Base-by-base conservation (phyloP, 1,140 invertebrate species). In the Temnothorax curvispinosus region DNA sequence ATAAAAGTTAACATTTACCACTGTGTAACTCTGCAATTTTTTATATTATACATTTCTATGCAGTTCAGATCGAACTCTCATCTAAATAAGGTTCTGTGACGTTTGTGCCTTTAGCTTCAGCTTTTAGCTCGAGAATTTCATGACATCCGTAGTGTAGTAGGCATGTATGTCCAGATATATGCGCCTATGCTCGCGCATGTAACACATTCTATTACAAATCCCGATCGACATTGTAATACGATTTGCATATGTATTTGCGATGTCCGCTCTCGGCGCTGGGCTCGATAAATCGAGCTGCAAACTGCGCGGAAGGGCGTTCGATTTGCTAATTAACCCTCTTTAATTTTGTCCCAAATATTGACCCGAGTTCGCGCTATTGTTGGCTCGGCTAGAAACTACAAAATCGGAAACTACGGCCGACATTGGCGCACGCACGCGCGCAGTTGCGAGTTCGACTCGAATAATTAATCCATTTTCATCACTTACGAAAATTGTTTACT, bases 321-420 rank as follows among this genome's bases (percentile, higher is more conserved):
- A 80, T 76, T 88, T 77, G 89, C 82, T 91, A 91, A 90, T 91
- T 91, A 91, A 90, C 77, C 89, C 90, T 90, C 90, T 91, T 91
- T 77, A 90, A 90, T 90, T 90, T 90, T 90, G 80, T 75, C 81
- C 74, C 88, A 90, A 90, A 90, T 90, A 90, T 90, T 90, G 88
- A 90, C 88, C 77, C 85, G 62, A 32, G 76, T 50, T 72, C 62
- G 32, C 84, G 56, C 60, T 85, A 80, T 86, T 86, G 85, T 86
- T 86, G 32, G 64, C 52, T 60, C 62, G 41, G 54, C 41, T 52
- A 67, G 85, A 81, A 80, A 80, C 64, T 80, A 58, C 64, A 64
- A 86, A 86, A 21, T 75, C 74, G 74, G 27, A 52, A 72, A 50
- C 47, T 69, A 69, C 65, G 69, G 9, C 50, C 47, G 27, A 15